Evolutionary conservation across 2,113 vertebrate species (phyloP), one percentile per base, ranked within the genome.

Genomic region (Cynoglossus semilaevis): DNA sequence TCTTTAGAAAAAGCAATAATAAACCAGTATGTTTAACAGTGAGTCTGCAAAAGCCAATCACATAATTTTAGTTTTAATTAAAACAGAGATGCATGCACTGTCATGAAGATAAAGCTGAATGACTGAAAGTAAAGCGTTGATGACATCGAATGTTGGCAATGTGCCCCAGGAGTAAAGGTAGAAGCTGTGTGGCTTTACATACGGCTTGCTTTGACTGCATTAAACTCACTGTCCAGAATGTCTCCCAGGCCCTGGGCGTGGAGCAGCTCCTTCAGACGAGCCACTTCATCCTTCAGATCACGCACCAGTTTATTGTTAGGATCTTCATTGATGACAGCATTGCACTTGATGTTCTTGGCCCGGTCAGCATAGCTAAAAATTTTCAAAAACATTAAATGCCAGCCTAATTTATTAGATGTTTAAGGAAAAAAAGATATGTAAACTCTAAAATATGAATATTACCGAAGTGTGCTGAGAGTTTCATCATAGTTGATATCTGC

Each of bases 401-500:
- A 6, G 22, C 22, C 22, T 6, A 29, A 29, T 29, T 29, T 29
- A 29, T 29, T 29, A 4, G 6, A 29, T 29, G 22, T 29, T n/a
- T 29, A 29, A 29, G 22, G 22, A 29, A 29, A 29, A 29, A 29
- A 6, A 6, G n/a, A n/a, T n/a, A 29, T 29, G 6, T 29, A 29
- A 29, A 29, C 22, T n/a, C n/a, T n/a, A 29, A 29, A 29, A 29
- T 29, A 29, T 29, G 6, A 29, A 29, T 29, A 29, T 29, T 93
- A 99, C 96, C 97, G 95, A 74, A 98, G 92, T 40, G 97, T 99
- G 89, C 97, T 98, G 73, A 99, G 85, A n/a, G 97, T 99, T 89
- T 99, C 97, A 79, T 99, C 97, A 0, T 98, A 99, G 90, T 99
- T 99, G 67, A 99, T 99, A 61, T 99, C 97, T 70, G 97, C 97